phyloP scores from a whole-genome alignment of 2,888 invertebrate genomes.

The Crematogaster levior region DNA sequence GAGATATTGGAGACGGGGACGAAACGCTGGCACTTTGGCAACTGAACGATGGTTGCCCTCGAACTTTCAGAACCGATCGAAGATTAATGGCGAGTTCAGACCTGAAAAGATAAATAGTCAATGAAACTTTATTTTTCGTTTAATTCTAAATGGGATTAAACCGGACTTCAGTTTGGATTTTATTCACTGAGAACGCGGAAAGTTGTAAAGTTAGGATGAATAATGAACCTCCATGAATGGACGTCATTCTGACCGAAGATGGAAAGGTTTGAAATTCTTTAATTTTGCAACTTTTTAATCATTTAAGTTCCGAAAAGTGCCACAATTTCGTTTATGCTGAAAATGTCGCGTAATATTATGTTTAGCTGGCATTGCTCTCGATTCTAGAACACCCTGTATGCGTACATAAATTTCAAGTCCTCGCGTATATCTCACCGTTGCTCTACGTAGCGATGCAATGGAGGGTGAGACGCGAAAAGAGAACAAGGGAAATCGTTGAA shows the following conservation, averaged over 20 bases:
- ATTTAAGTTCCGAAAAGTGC: background rate
- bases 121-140: slow-evolving; percentile 23
- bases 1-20: background rate
- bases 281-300: background rate
- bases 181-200: background rate
- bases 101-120: background rate
- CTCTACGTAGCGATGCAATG: background rate
- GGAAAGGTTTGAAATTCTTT: background rate
- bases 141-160: slow-evolving; percentile 1
- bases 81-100: background rate
- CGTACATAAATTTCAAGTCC: slow-evolving; percentile 22
- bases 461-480: background rate
- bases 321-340: no score
- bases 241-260: background rate
- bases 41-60: background rate
- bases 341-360: background rate
- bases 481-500: background rate
- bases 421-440: background rate
- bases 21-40: background rate
- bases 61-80: background rate
- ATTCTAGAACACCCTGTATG: background rate
- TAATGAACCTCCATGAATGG: background rate
- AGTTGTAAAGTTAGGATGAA: slow-evolving; percentile 17
- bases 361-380: background rate
- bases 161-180: background rate